Percentiles rank a stretch among this genome's conserved stretches.
phyloP scores from a whole-genome alignment of 2,797 vertebrate genomes.

The Sebastes steindachneri region DNA sequence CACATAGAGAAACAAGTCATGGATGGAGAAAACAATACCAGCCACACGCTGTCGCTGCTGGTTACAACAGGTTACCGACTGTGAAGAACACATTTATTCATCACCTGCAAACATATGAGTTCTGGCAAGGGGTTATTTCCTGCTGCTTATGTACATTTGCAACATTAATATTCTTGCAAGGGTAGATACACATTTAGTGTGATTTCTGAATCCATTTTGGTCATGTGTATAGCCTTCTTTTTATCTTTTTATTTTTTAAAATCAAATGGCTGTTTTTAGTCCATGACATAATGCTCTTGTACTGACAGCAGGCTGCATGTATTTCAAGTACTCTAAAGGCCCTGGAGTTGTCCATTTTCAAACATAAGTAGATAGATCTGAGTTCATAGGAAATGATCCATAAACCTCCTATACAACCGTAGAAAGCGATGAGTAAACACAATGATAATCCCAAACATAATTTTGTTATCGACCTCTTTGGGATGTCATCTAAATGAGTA shows the following conservation, averaged over 20 bases:
- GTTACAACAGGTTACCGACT: neutral
- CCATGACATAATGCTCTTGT: neutral
- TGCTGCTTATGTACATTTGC: neutral
- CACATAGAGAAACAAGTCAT: neutral
- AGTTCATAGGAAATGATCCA: slow-evolving; percentile 14
- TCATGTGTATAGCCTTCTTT: neutral
- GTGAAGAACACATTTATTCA: neutral
- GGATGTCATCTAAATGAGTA: slow-evolving; percentile 24
- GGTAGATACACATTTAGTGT: neutral
- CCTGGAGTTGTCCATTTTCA: neutral
- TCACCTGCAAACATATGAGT: neutral
- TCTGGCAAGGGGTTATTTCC: neutral
- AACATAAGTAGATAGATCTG: neutral
- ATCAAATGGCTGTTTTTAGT: neutral
- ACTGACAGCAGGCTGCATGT: neutral
- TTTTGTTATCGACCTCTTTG: slow-evolving; percentile 5
- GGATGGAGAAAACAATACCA: neutral
- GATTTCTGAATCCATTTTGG: neutral
- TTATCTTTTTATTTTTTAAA: neutral
- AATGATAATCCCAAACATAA: slow-evolving; percentile 22
- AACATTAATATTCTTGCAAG: neutral
- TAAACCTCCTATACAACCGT: neutral
- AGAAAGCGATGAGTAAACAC: slow-evolving; percentile 37
- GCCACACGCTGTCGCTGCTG: neutral
- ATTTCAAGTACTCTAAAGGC: neutral